Conservation (phyloP, 2,797 vertebrate genomes). For the Chaetophractus vellerosus region DNA sequence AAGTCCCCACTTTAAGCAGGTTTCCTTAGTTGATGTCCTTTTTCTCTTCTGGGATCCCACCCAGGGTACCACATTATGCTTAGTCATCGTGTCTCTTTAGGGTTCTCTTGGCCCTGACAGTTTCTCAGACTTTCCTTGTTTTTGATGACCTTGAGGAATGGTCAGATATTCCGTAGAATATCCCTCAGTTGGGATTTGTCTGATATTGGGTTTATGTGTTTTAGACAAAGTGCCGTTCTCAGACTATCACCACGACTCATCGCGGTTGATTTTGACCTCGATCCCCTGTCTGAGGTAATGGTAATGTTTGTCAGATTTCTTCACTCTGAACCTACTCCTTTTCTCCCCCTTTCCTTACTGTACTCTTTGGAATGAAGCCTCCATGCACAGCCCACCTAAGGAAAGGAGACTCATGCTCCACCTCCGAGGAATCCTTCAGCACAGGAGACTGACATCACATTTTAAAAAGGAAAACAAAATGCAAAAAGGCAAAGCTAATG, state of each 20-base stretch:
- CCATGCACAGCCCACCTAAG: background rate
- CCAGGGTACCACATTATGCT: background rate
- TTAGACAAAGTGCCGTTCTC: background rate
- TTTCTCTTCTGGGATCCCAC: background rate
- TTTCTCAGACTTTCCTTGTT: background rate
- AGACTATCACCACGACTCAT: background rate
- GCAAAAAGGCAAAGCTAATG: background rate
- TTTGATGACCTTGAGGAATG: background rate
- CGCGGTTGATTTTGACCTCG: too few relatives aligned
- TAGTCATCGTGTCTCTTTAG: background rate
- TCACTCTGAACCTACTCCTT: background rate
- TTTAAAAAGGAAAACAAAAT: slow-evolving; percentile 4
- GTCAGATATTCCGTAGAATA: background rate
- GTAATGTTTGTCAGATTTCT: background rate
- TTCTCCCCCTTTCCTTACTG: background rate
- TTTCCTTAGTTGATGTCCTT: background rate
- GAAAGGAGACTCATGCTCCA: background rate
- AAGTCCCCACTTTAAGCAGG: background rate
- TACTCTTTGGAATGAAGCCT: background rate
- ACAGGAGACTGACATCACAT: background rate
- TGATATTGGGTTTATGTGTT: background rate
- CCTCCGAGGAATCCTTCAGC: background rate
- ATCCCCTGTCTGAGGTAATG: background rate
- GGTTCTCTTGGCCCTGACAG: background rate
- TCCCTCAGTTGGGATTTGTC: background rate